phyloP scores from a whole-genome alignment of 2,797 vertebrate genomes.

The Semotilus atromaculatus region DNA sequence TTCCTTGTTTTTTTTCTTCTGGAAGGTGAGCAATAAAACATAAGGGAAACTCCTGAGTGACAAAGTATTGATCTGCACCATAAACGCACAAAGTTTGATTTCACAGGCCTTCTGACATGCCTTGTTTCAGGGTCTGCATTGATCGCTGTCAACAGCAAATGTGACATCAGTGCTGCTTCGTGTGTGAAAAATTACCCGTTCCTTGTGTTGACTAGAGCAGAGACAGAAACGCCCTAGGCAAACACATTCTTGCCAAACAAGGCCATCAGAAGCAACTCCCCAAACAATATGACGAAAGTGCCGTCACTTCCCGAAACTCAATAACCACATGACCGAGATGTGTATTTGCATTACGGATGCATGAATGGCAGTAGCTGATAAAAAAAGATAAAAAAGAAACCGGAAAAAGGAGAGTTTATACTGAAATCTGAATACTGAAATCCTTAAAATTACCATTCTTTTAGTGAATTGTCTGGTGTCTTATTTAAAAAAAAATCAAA shows the following conservation, averaged over 20 bases:
- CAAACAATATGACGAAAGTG: neutral
- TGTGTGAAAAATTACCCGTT: conserved; percentile 41
- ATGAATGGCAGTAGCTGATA: neutral
- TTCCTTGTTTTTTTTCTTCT: neutral
- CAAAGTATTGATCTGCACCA: conserved; percentile 15
- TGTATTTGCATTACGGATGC: conserved; percentile 22
- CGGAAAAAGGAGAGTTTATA: neutral
- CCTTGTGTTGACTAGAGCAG: conserved; percentile 18
- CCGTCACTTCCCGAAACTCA: conserved; percentile 36
- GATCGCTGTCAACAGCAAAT: conserved; percentile 50
- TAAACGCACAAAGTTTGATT: conserved; percentile 37
- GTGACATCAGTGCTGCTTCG: conserved; percentile 59
- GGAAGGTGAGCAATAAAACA: neutral
- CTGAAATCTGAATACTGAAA: neutral
- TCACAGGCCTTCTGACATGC: neutral
- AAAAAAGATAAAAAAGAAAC: neutral
- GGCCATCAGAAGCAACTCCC: conserved; percentile 24
- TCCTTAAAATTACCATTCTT: neutral
- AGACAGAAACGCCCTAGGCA: conserved; percentile 57
- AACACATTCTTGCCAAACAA: conserved; percentile 52
- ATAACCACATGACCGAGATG: neutral
- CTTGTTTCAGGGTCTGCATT: conserved; percentile 24
- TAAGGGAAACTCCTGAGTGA: conserved; percentile 5
- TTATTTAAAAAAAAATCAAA: too few relatives aligned
- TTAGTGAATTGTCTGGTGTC: neutral